These are phyloP conservation scores for Galeruca laticollis DNA, from an alignment of 2,888 invertebrate genomes.

Conservation along the genomic window DNA sequence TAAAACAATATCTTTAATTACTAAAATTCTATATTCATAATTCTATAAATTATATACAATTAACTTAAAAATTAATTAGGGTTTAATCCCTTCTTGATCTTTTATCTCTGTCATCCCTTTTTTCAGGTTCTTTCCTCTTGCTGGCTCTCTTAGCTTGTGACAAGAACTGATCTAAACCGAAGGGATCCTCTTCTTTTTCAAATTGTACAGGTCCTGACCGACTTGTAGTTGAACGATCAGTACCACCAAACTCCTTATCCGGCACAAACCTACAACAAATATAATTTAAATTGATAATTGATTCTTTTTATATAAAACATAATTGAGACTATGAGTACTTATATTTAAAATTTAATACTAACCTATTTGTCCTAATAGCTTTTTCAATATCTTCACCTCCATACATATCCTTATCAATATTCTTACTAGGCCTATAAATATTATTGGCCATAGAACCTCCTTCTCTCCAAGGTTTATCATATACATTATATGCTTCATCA, in stretches of 20 bases:
- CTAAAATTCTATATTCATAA: too few species aligned
- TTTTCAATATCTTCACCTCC: constrained; percentile 91
- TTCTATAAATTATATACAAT: too few species aligned
- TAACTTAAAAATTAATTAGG: too few species aligned
- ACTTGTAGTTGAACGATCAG: constrained; percentile 76
- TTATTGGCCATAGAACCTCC: constrained; percentile 87
- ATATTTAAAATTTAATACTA: constrained; percentile 18
- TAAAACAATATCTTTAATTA: too few species aligned
- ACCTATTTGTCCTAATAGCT: constrained; percentile 85
- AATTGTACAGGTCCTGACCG: constrained; percentile 97
- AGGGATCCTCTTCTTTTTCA: constrained; percentile 93
- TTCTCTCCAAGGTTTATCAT: constrained; percentile 98
- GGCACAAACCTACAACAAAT: constrained; percentile 81
- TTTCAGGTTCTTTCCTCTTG: constrained; percentile 73
- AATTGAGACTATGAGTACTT: too few species aligned
- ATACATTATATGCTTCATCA: constrained; percentile 97
- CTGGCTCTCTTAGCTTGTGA: constrained; percentile 91
- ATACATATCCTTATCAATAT: constrained; percentile 91
- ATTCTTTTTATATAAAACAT: background rate
- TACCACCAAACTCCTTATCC: constrained; percentile 96
- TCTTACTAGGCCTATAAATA: constrained; percentile 89
- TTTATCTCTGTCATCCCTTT: constrained; percentile 65
- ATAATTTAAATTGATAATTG: background rate
- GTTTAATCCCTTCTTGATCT: constrained; percentile 67
- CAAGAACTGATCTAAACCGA: constrained; percentile 98